A percentile compares a stretch with the other conserved stretches of the same genome.
phyloP scores from a whole-genome alignment of 2,888 invertebrate genomes.

The Troides aeacus region DNA sequence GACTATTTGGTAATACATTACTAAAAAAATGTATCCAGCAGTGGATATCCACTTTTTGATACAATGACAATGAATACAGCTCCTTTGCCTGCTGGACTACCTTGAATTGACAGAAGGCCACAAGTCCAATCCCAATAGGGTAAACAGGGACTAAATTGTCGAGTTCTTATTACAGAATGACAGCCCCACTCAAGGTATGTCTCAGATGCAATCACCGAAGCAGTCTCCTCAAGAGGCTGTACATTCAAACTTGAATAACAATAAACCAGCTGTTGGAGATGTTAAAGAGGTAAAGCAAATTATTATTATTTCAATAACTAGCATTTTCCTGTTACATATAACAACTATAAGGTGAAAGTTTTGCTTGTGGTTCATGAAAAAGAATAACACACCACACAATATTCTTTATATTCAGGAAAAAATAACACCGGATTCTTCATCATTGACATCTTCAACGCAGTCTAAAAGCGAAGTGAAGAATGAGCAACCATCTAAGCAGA shows the following conservation, averaged over 20 bases:
- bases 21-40: too few relatives aligned
- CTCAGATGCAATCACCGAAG: conserved; percentile 36
- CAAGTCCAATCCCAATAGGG: too few relatives aligned
- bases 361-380: too few relatives aligned
- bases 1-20: too few relatives aligned
- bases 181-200: conserved; percentile 32
- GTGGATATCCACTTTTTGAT: too few relatives aligned
- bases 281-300: conserved; percentile 48
- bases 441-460: conserved; percentile 32
- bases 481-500: conserved; percentile 37
- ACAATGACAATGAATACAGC: too few relatives aligned
- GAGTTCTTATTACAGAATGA: conserved; percentile 37
- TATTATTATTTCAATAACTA: too few relatives aligned
- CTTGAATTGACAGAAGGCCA: too few relatives aligned
- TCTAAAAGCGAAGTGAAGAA: conserved; percentile 42
- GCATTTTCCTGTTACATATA: too few relatives aligned
- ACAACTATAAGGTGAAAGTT: too few relatives aligned
- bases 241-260: conserved; percentile 10
- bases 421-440: conserved; percentile 42
- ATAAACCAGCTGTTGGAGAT: conserved; percentile 27
- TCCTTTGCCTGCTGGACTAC: too few relatives aligned
- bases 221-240: conserved; percentile 32
- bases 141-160: neutral
- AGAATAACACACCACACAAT: too few relatives aligned
- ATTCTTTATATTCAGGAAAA: conserved; percentile 50